phyloP scores from a whole-genome alignment of 2,113 vertebrate genomes.

The Pontoporia blainvillei region DNA sequence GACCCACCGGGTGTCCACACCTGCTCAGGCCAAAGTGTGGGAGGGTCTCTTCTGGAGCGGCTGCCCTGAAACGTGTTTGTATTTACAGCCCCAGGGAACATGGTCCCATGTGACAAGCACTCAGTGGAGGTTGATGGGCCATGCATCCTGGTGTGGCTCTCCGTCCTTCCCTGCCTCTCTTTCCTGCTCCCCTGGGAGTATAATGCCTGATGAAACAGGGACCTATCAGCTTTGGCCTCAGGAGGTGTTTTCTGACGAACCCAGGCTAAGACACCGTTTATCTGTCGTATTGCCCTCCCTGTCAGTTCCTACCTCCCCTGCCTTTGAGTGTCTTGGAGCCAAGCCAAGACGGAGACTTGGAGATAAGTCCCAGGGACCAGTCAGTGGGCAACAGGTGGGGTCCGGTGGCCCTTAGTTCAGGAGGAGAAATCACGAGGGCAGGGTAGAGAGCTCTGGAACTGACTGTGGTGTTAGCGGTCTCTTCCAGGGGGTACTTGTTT shows the following conservation, averaged over 20 bases:
- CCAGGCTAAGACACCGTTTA: background rate
- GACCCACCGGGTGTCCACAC: too few species aligned
- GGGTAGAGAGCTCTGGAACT: background rate
- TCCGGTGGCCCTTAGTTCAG: background rate
- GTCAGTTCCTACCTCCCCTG: background rate
- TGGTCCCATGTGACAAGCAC: background rate
- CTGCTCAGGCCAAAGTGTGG: background rate
- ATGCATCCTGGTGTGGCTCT: too few species aligned
- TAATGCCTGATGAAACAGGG: background rate
- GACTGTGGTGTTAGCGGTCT: background rate
- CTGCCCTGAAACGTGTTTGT: background rate
- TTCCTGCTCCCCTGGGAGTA: background rate
- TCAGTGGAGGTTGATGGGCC: background rate
- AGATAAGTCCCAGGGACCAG: too few species aligned
- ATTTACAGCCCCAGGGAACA: too few species aligned
- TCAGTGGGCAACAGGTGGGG: background rate
- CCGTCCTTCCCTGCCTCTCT: background rate
- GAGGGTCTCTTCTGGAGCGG: accelerated
- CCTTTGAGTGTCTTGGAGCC: background rate
- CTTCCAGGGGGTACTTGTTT: background rate
- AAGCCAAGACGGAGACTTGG: background rate
- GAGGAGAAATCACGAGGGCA: background rate
- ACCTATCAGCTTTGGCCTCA: background rate
- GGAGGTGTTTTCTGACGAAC: background rate
- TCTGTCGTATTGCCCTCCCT: background rate